Evolutionary conservation across 2,888 invertebrate genomes (phyloP), one percentile per base, ranked within the genome.

Genomic region (Patella pellucida): DNA sequence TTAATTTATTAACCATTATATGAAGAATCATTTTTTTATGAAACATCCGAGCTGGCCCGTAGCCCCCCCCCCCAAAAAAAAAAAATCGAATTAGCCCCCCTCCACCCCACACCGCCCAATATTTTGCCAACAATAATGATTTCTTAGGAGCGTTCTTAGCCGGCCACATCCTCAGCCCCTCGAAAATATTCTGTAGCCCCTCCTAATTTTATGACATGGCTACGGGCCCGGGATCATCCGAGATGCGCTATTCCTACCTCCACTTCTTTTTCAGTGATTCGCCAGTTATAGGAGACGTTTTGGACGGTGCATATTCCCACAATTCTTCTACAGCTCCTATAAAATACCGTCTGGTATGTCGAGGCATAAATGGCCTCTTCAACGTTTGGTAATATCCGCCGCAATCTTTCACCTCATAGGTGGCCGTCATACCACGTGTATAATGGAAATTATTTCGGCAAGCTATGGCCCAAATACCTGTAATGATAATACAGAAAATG

Each of bases 321-420:
- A 74, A 72, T 9, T 80, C 75, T 52, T 85, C 85, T 71, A 85
- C 81, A 1, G 83, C 84, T 0, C 83, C 86, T 5, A 86, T 84
- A 73, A 72, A 84, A 71, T 82, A 85, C 11, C 74, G 69, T 15
- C 78, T 77, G 2, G 69, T 52, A 67, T 75, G 80, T 12, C 81
- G 79, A 0, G 76, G 72, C 1, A 77, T 77, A 5, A 78, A 78
- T 14, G 78, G 77, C 12, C 76, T 74, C 11, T 80, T 79, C 62
- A 27, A 73, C 68, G 12, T 52, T 41, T 41, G 75, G 27, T 73
- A 68, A 16, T 51, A 69, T 41, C 54, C 72, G 0, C 67, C 75
- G 51, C 84, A 84, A 50, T 75, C 75, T n/a, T 77, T 78, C 0
- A 84, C 80, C 54, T 80, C 76, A 73, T 81, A 81, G 56, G 81